These are phyloP conservation scores for Orchesella flavescens DNA, from an alignment of 2,888 invertebrate species.

Conservation along the genomic window DNA sequence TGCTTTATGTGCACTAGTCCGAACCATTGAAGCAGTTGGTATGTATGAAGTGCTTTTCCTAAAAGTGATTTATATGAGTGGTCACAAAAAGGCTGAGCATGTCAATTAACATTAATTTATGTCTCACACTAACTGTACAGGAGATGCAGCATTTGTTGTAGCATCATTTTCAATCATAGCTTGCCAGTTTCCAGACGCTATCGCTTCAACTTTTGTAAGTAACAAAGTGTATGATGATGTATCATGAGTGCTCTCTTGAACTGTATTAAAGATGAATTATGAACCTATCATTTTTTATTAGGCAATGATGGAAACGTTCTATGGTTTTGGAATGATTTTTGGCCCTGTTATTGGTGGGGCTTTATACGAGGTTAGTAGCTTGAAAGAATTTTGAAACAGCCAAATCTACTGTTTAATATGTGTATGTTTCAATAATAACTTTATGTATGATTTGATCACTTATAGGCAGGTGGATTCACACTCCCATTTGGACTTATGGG, in stretches of 20 bases:
- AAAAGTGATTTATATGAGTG: not conserved
- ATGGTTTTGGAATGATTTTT: conserved; percentile 75
- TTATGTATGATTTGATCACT: not conserved
- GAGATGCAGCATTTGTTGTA: conserved; percentile 73
- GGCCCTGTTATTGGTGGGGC: conserved; percentile 74
- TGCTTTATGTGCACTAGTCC: conserved; percentile 83
- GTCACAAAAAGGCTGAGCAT: not conserved
- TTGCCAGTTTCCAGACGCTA: conserved; percentile 75
- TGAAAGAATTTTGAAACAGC: conserved; percentile 7
- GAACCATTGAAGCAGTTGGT: conserved; percentile 88
- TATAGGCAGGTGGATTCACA: conserved; percentile 74
- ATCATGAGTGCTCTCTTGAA: not conserved
- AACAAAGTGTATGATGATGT: not conserved
- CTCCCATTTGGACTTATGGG: conserved; percentile 75
- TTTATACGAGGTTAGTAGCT: conserved; percentile 73
- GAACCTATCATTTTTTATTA: conserved; percentile 53
- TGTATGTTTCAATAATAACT: too few relatives aligned
- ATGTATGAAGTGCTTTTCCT: conserved; percentile 77
- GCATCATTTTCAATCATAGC: conserved; percentile 76
- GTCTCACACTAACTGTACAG: not conserved
- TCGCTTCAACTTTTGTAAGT: conserved; percentile 77
- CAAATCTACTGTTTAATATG: not conserved
- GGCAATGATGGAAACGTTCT: conserved; percentile 75
- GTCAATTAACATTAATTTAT: not conserved
- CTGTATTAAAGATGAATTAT: not conserved